A percentile compares a stretch with the other conserved stretches of the same genome.
Evolutionary conservation across 2,797 vertebrate species (phyloP).

Genomic region (Apogon talboti): DNA sequence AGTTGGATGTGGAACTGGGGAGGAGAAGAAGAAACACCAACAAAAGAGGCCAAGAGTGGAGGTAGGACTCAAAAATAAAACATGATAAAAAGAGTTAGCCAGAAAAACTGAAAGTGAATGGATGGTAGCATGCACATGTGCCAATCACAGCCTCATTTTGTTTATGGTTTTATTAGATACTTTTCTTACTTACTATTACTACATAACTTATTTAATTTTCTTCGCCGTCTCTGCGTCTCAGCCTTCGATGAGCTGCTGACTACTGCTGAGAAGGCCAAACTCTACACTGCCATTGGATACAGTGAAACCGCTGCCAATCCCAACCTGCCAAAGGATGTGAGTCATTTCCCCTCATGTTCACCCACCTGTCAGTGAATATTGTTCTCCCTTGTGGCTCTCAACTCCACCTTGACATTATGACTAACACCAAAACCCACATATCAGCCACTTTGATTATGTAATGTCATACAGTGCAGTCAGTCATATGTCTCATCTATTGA

Average conservation of each 20-base stretch:
- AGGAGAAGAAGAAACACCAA: constrained; percentile 70
- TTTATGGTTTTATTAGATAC: neutral
- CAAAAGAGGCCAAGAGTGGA: constrained; percentile 87
- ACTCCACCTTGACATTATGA: neutral
- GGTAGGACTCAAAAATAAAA: too few species aligned
- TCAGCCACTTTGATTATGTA: neutral
- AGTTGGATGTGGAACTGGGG: constrained; percentile 95
- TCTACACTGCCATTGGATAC: constrained; percentile 98
- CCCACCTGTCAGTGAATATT: constrained; percentile 1
- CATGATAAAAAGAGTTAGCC: constrained; percentile 3
- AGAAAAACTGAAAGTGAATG: neutral
- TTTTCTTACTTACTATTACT: neutral
- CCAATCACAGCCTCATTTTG: neutral
- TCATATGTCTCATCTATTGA: neutral
- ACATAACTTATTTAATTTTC: neutral
- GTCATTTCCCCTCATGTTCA: constrained; percentile 48
- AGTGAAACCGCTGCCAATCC: constrained; percentile 93
- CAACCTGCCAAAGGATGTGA: constrained; percentile 94
- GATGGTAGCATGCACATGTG: neutral
- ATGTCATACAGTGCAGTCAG: neutral
- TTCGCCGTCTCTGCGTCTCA: constrained; percentile 47
- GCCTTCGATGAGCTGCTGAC: constrained; percentile 93
- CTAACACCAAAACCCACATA: neutral
- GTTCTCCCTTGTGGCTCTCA: neutral
- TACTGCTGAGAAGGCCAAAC: constrained; percentile 90